Conservation (phyloP, 2,797 vertebrate genomes). For the Enteromius anoplus region DNA sequence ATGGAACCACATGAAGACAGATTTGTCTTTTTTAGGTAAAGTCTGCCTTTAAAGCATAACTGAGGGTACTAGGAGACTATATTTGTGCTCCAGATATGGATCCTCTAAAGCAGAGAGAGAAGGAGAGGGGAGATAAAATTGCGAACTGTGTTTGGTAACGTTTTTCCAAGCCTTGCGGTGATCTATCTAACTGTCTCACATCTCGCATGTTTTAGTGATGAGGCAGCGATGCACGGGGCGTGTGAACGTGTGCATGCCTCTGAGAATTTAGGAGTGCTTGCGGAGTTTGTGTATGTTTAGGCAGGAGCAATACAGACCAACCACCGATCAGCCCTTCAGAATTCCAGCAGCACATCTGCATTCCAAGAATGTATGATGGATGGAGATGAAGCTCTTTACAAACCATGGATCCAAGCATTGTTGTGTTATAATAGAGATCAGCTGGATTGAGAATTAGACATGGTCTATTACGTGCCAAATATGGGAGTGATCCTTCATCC, state of each 20-base stretch:
- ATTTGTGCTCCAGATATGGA: conserved; percentile 16
- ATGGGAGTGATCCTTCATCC: not conserved
- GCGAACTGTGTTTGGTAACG: conserved; percentile 39
- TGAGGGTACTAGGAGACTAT: not conserved
- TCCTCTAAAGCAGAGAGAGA: conserved; percentile 23
- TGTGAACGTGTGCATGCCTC: conserved; percentile 35
- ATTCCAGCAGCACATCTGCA: conserved; percentile 26
- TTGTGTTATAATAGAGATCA: conserved; percentile 25
- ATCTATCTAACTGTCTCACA: conserved; percentile 51
- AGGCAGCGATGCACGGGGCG: conserved; percentile 55
- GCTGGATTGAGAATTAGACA: not conserved
- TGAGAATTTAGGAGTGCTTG: conserved; percentile 44
- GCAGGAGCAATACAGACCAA: conserved; percentile 17
- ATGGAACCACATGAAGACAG: not conserved
- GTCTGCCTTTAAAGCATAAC: not conserved
- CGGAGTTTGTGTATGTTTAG: conserved; percentile 20
- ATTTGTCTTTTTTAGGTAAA: conserved; percentile 6
- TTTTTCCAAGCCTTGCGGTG: conserved; percentile 45
- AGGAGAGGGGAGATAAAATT: conserved; percentile 44
- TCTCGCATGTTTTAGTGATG: conserved; percentile 63
- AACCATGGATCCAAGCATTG: conserved; percentile 3
- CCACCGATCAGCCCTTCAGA: conserved; percentile 14
- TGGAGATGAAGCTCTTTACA: not conserved
- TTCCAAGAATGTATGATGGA: conserved; percentile 3
- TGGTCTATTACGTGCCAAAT: conserved; percentile 10